Conservation (phyloP, 2,888 invertebrate species). For the Charanyca ferruginea region DNA sequence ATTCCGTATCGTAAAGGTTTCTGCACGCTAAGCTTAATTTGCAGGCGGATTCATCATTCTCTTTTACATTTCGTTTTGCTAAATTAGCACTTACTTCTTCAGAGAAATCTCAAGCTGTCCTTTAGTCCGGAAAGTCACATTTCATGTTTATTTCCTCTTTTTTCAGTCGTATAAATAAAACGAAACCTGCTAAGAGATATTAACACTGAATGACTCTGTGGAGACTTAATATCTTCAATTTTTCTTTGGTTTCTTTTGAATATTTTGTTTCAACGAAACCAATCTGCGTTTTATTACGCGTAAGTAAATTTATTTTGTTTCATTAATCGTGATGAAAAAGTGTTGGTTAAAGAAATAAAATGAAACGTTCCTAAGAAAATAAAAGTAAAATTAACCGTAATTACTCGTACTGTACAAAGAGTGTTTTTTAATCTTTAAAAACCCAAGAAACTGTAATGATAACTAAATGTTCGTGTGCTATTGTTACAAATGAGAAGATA, state of each 20-base stretch:
- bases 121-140: slow-evolving; percentile 66
- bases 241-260: slow-evolving; percentile 60
- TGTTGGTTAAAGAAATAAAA: slow-evolving; percentile 31
- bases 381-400: slow-evolving; percentile 13
- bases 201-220: slow-evolving; percentile 64
- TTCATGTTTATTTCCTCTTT: slow-evolving; percentile 70
- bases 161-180: slow-evolving; percentile 64
- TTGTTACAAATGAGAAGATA: slow-evolving; percentile 7
- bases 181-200: slow-evolving; percentile 63
- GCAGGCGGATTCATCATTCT: slow-evolving; percentile 65
- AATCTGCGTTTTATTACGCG: slow-evolving; percentile 44
- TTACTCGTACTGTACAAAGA: neutral
- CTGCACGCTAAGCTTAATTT: slow-evolving; percentile 57
- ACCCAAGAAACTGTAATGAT: neutral
- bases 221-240: slow-evolving; percentile 62
- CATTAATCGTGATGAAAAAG: slow-evolving; percentile 40
- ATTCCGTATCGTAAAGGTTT: slow-evolving; percentile 53
- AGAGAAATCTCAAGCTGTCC: slow-evolving; percentile 63
- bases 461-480: slow-evolving; percentile 1
- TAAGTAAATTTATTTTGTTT: slow-evolving; percentile 47
- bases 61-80: slow-evolving; percentile 72
- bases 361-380: slow-evolving; percentile 13
- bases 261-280: slow-evolving; percentile 53
- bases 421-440: slow-evolving; percentile 10
- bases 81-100: slow-evolving; percentile 77